These are phyloP conservation scores for Aphelocoma californica DNA, from an alignment of 2,797 vertebrate genomes.

Conservation along the genomic window DNA sequence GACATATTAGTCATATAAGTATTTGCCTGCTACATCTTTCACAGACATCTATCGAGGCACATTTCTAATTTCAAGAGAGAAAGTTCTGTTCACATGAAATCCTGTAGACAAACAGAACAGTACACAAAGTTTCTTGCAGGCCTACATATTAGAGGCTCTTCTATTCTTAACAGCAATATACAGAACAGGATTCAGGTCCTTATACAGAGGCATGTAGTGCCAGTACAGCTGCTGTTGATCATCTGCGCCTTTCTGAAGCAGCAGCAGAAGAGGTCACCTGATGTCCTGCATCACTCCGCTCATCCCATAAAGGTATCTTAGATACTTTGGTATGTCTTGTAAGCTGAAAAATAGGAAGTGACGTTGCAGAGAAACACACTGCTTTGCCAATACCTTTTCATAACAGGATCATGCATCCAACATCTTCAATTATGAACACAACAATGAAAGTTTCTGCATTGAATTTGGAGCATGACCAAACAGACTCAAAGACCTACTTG, in stretches of 20 bases:
- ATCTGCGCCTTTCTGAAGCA: neutral
- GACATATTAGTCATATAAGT: neutral
- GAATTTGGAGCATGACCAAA: neutral
- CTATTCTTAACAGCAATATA: neutral
- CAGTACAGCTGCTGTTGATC: neutral
- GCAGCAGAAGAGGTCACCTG: neutral
- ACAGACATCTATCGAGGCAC: neutral
- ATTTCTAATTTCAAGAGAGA: neutral
- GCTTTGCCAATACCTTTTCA: neutral
- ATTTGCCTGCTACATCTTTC: neutral
- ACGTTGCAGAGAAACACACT: neutral
- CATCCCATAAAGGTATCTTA: neutral
- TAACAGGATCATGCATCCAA: neutral
- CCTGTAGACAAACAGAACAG: neutral
- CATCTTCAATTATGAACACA: neutral
- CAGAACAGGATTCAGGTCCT: neutral
- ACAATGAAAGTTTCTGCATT: neutral
- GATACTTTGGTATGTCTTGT: neutral
- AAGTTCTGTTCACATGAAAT: neutral
- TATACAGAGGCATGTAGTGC: neutral
- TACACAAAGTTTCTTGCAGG: neutral
- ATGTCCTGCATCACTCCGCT: neutral
- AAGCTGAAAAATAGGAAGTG: neutral
- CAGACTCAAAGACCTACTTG: neutral
- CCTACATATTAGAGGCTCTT: neutral